phyloP scores from a whole-genome alignment of 1,140 invertebrate species.

The Apolygus lucorum region DNA sequence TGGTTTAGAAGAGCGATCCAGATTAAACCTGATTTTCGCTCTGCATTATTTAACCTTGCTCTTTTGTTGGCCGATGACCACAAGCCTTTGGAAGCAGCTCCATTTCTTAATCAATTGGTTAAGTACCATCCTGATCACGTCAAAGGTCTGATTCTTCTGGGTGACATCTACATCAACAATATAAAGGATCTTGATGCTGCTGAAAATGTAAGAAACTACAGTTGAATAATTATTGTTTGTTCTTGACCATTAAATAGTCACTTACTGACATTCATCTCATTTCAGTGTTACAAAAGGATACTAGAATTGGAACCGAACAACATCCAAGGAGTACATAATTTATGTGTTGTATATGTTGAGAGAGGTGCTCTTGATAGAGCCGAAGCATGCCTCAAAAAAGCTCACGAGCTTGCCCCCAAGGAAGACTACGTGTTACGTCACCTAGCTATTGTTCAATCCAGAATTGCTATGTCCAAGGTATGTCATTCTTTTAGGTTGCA shows the following conservation, averaged over 20 bases:
- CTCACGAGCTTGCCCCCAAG: constrained; percentile 66
- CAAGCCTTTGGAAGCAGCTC: constrained; percentile 81
- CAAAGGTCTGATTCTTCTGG: constrained; percentile 87
- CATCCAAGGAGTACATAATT: constrained; percentile 88
- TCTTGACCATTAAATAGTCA: no score
- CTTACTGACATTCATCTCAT: no score
- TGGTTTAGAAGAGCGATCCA: constrained; percentile 81
- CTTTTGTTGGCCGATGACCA: constrained; percentile 79
- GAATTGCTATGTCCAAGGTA: constrained; percentile 42
- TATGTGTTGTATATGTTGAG: constrained; percentile 93
- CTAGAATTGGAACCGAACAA: constrained; percentile 79
- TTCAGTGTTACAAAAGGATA: constrained; percentile 82
- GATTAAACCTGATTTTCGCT: constrained; percentile 75
- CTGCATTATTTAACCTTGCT: constrained; percentile 90
- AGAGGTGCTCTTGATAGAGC: constrained; percentile 72
- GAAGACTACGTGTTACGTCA: constrained; percentile 87
- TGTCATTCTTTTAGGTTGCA: no score
- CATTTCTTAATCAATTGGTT: constrained; percentile 84
- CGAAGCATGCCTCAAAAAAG: constrained; percentile 71
- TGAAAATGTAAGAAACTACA: constrained; percentile 74
- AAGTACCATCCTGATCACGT: constrained; percentile 87
- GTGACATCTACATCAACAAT: constrained; percentile 94
- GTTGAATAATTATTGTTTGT: no score
- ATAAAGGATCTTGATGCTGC: constrained; percentile 89
- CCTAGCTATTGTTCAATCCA: constrained; percentile 69